Conservation (phyloP, 2,113 vertebrate genomes). For the Athene cunicularia region DNA sequence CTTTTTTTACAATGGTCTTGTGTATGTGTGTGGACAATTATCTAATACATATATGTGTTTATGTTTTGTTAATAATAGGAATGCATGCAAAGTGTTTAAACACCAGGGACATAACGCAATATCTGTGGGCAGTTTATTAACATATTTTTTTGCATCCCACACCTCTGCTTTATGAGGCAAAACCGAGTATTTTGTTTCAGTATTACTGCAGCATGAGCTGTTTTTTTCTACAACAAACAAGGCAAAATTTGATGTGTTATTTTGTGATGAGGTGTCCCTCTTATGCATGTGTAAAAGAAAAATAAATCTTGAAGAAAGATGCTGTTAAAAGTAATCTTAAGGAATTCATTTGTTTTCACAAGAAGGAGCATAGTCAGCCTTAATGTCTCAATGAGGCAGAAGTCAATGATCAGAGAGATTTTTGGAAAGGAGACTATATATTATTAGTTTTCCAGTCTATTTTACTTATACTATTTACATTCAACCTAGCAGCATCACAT, state of each 20-base stretch:
- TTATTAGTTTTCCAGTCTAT: not conserved
- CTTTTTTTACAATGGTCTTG: not conserved
- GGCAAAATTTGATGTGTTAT: not conserved
- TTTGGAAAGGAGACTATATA: not conserved
- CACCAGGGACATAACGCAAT: not conserved
- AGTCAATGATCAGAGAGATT: not conserved
- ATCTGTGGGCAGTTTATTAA: not conserved
- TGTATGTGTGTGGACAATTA: not conserved
- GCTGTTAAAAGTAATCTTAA: not conserved
- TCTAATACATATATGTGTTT: not conserved
- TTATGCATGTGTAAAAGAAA: not conserved
- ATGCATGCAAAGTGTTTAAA: not conserved
- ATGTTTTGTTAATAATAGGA: not conserved
- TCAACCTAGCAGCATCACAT: not conserved
- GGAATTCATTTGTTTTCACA: not conserved
- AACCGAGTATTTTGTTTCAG: not conserved
- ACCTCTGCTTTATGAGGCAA: not conserved
- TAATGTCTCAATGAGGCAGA: not conserved
- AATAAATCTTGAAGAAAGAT: not conserved
- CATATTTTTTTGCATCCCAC: not conserved
- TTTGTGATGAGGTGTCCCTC: not conserved
- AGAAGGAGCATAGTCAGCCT: not conserved
- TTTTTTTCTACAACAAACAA: not conserved
- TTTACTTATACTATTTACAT: not conserved
- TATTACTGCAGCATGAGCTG: not conserved